Evolutionary conservation across 2,113 vertebrate genomes (phyloP).

Genomic region (Plecturocebus donacophilus): DNA sequence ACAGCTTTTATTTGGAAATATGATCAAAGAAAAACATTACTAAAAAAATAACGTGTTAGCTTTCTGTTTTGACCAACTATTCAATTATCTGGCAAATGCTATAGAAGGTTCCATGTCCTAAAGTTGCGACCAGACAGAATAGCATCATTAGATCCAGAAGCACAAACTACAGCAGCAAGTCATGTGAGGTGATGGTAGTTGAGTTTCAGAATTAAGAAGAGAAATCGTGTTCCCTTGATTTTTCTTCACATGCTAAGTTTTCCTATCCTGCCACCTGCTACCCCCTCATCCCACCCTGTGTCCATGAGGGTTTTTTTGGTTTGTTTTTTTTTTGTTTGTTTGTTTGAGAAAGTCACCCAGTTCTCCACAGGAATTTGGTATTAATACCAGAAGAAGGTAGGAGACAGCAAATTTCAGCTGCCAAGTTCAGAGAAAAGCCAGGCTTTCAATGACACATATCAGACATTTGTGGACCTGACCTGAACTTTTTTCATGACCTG

Average conservation of each 20-base stretch:
- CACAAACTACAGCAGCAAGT: not conserved
- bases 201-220: not conserved
- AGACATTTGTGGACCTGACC: not conserved
- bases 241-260: not conserved
- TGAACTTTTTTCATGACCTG: not conserved
- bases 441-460: not conserved
- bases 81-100: not conserved
- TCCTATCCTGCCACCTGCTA: not conserved
- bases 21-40: conserved; percentile 22
- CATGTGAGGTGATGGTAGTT: not conserved
- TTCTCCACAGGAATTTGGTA: conserved; percentile 26
- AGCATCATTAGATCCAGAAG: not conserved
- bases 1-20: conserved; percentile 44
- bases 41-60: not conserved
- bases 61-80: conserved; percentile 4
- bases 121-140: not conserved
- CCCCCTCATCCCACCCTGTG: not conserved
- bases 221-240: not conserved
- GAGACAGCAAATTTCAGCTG: not conserved
- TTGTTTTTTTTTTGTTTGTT: not conserved
- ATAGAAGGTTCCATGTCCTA: not conserved
- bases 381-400: not conserved
- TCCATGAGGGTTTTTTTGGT: not conserved
- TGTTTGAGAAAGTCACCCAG: not conserved
- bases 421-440: conserved; percentile 13